phyloP scores from a whole-genome alignment of 2,888 invertebrate genomes.

The Drosophila kuntzei region DNA sequence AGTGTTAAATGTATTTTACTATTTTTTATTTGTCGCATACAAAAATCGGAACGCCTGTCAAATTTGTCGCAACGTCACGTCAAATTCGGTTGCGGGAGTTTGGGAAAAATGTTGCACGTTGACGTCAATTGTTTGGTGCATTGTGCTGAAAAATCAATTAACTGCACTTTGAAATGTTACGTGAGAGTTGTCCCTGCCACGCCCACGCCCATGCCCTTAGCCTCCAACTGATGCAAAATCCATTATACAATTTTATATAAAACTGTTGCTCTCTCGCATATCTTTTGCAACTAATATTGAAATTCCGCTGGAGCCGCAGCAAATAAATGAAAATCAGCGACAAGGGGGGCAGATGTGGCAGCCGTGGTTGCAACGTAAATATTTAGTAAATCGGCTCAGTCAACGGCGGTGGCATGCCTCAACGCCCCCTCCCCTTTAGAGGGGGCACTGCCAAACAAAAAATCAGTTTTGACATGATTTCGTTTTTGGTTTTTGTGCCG shows the following conservation, averaged over 20 bases:
- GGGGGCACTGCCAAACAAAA: slow-evolving; percentile 42
- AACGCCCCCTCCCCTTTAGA: background rate
- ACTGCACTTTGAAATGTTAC: slow-evolving; percentile 77
- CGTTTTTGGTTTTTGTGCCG: slow-evolving; percentile 60
- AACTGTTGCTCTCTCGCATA: slow-evolving; percentile 59
- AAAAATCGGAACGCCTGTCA: slow-evolving; percentile 56
- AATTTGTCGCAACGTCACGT: slow-evolving; percentile 43
- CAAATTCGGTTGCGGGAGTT: slow-evolving; percentile 26
- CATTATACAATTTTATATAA: slow-evolving; percentile 21
- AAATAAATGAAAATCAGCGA: slow-evolving; percentile 61
- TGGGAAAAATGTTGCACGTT: slow-evolving; percentile 12
- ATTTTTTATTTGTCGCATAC: slow-evolving; percentile 48
- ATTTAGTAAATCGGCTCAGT: slow-evolving; percentile 76
- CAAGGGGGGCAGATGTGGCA: slow-evolving; percentile 27
- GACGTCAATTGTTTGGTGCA: slow-evolving; percentile 53
- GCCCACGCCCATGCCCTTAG: no score
- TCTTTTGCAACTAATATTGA: slow-evolving; percentile 75
- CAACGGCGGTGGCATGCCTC: slow-evolving; percentile 31
- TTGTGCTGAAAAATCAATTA: slow-evolving; percentile 80
- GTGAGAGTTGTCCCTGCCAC: slow-evolving; percentile 48
- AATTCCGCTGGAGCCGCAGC: slow-evolving; percentile 65
- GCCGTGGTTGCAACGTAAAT: slow-evolving; percentile 47
- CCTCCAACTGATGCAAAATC: no score
- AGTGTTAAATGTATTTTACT: slow-evolving; percentile 18
- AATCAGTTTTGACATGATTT: slow-evolving; percentile 70